These are phyloP conservation scores for Argyresthia goedartella DNA, from an alignment of 2,888 invertebrate species.

Conservation along the genomic window DNA sequence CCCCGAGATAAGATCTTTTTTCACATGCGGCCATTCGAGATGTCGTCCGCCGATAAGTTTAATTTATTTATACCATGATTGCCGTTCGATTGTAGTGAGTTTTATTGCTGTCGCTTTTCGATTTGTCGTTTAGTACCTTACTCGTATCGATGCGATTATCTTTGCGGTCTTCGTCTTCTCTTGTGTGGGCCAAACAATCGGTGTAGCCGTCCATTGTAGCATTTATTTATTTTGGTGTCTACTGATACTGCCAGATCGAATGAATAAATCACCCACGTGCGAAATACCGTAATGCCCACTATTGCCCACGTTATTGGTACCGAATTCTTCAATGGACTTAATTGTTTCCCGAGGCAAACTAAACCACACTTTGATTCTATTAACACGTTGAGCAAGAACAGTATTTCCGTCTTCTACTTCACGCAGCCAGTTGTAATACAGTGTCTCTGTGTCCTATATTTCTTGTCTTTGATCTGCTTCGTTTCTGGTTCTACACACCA, in stretches of 20 bases:
- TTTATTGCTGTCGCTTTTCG: constrained; percentile 34
- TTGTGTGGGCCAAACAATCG: constrained; percentile 15
- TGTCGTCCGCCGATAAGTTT: constrained; percentile 28
- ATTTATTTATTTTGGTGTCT: constrained; percentile 7
- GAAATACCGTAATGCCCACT: constrained; percentile 15
- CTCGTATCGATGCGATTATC: constrained; percentile 21
- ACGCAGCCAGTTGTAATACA: constrained; percentile 10
- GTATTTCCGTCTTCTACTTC: neutral
- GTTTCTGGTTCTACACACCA: constrained; percentile 16
- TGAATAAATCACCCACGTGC: constrained; percentile 15
- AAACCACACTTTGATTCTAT: constrained; percentile 11
- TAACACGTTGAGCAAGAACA: constrained; percentile 5
- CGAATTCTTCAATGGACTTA: constrained; percentile 14
- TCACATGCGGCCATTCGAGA: constrained; percentile 21
- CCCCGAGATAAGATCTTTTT: constrained; percentile 29
- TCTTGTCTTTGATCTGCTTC: constrained; percentile 23
- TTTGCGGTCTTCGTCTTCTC: constrained; percentile 5
- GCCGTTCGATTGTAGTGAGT: constrained; percentile 33
- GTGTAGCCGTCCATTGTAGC: neutral
- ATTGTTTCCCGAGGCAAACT: constrained; percentile 12
- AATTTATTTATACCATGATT: constrained; percentile 28
- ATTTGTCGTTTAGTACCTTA: constrained; percentile 29
- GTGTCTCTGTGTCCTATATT: constrained; percentile 22
- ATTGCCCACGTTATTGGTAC: neutral
- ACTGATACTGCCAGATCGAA: constrained; percentile 13